Evolutionary conservation across 2,113 vertebrate genomes (phyloP).

Genomic region (Porphyrio hochstetteri): DNA sequence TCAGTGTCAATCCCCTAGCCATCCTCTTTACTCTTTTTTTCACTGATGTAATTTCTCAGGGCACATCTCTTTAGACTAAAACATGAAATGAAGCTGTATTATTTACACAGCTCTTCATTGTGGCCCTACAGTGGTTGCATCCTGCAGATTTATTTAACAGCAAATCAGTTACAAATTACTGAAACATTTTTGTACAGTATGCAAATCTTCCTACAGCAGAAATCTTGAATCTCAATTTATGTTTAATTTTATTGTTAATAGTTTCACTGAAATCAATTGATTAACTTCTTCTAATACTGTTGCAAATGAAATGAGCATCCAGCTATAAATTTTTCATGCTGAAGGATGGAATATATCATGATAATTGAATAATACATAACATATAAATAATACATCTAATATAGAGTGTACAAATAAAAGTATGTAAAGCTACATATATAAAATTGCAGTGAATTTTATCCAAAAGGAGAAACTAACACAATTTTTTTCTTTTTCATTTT

Average conservation of each 20-base stretch:
- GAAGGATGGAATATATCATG: neutral
- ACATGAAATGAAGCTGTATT: neutral
- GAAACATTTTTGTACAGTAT: neutral
- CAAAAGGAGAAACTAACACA: neutral
- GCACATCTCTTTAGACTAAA: neutral
- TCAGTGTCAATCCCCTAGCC: neutral
- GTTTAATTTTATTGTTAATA: neutral
- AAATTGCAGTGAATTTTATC: neutral
- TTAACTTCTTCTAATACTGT: neutral
- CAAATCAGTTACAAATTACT: neutral
- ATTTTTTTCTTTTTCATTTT: neutral
- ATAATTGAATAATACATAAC: neutral
- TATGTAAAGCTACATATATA: neutral
- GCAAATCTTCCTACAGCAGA: neutral
- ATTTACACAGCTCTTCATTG: neutral
- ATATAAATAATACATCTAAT: neutral
- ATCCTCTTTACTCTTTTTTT: neutral
- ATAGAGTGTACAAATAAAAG: neutral
- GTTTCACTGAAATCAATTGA: neutral
- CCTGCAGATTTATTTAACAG: neutral
- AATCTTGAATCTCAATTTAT: neutral
- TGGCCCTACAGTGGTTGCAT: neutral
- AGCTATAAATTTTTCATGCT: neutral
- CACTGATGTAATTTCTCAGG: neutral
- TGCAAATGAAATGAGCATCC: neutral